Base-by-base conservation (phyloP, 2,888 invertebrate species). In the Pseudolycoriella hygida region DNA sequence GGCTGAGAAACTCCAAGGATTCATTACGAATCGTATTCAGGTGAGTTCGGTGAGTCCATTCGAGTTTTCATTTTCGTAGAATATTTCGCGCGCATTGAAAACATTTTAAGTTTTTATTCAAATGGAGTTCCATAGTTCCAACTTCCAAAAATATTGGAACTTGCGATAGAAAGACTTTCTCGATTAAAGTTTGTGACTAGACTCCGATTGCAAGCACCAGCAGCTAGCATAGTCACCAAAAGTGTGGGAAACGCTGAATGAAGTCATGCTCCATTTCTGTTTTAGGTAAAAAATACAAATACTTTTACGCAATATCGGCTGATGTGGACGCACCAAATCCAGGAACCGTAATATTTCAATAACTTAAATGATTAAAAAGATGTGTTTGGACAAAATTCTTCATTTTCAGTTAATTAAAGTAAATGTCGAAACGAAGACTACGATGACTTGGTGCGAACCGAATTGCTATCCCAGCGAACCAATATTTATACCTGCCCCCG, bases 1-100 rank as follows among this genome's bases (percentile, higher is more conserved):
- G 86, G 87, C 32, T 87, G 87, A 57, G 92, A 93, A 62, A 87
- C 90, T 1, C 93, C 93, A 0, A 72, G 86, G 50, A 80, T 92
- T 52, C 76, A 89, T 64, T 86, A 85, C 53, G 79, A 81, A 19
- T 50, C 60, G 1, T 53, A 64, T 52, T 69, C 71, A 50, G 74
- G 73, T 69, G 54, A 48, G 50, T 46, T 8, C n/a, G n/a, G n/a
- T n/a, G n/a, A n/a, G n/a, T n/a, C n/a, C n/a, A n/a, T n/a, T n/a
- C n/a, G n/a, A n/a, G n/a, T n/a, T n/a, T n/a, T n/a, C n/a, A n/a
- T n/a, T 34, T 25, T 32, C 20, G 41, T 37, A 2, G 19, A n/a
- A 14, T 34, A 14, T 34, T 34, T 4, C 3, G 3, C 12, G 12
- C 11, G 31, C 11, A 31, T 34, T 34, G 34, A 30, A 30, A 30